These are phyloP conservation scores for Pagrus major DNA, from an alignment of 2,113 vertebrate genomes.

Conservation along the genomic window DNA sequence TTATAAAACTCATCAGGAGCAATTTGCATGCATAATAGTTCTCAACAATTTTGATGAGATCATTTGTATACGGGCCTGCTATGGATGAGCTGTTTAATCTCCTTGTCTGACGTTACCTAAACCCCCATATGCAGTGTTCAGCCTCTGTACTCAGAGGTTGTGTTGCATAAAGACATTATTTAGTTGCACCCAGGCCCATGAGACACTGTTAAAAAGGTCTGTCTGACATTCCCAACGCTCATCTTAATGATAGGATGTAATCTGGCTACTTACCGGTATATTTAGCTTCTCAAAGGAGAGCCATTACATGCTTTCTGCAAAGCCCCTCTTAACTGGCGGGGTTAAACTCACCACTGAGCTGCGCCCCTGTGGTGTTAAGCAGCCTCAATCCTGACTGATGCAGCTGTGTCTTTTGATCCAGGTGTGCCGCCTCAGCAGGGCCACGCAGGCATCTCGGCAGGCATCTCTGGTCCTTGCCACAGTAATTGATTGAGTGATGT, in stretches of 20 bases:
- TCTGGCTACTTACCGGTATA: conserved; percentile 53
- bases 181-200: neutral
- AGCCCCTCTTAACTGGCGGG: conserved; percentile 39
- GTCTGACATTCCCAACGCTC: conserved; percentile 34
- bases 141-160: neutral
- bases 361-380: conserved; percentile 63
- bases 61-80: neutral
- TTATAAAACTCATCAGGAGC: neutral
- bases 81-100: neutral
- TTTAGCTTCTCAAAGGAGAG: conserved; percentile 57
- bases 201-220: conserved; percentile 7
- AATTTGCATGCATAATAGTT: conserved; percentile 15
- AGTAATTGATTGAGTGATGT: conserved; percentile 64
- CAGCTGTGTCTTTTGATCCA: conserved; percentile 67
- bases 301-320: conserved; percentile 43
- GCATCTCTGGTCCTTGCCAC: conserved; percentile 28
- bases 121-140: neutral
- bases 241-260: conserved; percentile 49
- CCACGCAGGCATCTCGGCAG: conserved; percentile 23
- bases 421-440: conserved; percentile 50
- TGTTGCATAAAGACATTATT: conserved; percentile 14
- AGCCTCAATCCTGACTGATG: conserved; percentile 56
- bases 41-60: neutral
- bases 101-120: neutral
- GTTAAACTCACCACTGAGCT: conserved; percentile 58